Evolutionary conservation across 92 coral and sea anemone genomes (phyloP).

Genomic region (Actinernus sp.): DNA sequence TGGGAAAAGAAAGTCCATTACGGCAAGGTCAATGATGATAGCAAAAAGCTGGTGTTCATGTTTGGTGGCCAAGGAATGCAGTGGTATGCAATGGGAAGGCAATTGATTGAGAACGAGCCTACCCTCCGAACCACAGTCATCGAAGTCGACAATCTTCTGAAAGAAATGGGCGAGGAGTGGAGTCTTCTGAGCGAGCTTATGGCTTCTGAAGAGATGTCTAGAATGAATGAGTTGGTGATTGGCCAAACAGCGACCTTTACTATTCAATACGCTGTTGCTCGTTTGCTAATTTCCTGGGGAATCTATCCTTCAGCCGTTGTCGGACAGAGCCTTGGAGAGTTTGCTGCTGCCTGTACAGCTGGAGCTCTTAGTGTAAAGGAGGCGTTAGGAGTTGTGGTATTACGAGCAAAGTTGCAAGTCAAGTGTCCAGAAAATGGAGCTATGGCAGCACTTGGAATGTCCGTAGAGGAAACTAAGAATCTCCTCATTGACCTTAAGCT

Average conservation of each 20-base stretch:
- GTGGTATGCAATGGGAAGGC: constrained; percentile 78
- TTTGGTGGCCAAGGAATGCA: constrained; percentile 79
- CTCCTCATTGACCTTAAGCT: constrained; percentile 30
- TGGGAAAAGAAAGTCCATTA: constrained; percentile 40
- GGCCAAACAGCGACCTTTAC: constrained; percentile 77
- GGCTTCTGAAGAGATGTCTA: constrained; percentile 43
- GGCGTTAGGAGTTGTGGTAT: constrained; percentile 36
- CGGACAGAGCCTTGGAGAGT: constrained; percentile 79
- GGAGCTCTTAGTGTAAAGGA: constrained; percentile 48
- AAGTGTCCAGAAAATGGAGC: constrained; percentile 46
- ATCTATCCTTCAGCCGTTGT: constrained; percentile 67
- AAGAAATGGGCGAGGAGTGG: constrained; percentile 41
- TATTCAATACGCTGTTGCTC: constrained; percentile 58
- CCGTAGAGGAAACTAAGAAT: constrained; percentile 24
- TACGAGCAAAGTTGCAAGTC: constrained; percentile 62
- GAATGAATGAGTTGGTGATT: constrained; percentile 23
- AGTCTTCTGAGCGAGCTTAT: constrained; percentile 41
- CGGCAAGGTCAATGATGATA: constrained; percentile 4
- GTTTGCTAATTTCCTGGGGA: constrained; percentile 62
- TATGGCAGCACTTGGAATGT: constrained; percentile 75
- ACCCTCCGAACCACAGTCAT: constrained; percentile 36
- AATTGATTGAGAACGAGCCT: constrained; percentile 51
- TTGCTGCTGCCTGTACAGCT: constrained; percentile 64
- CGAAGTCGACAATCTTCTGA: constrained; percentile 31
- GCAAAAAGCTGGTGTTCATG: constrained; percentile 53